phyloP scores from a whole-genome alignment of 64 coral and sea anemone genomes.

The Stichodactyla mertensii region DNA sequence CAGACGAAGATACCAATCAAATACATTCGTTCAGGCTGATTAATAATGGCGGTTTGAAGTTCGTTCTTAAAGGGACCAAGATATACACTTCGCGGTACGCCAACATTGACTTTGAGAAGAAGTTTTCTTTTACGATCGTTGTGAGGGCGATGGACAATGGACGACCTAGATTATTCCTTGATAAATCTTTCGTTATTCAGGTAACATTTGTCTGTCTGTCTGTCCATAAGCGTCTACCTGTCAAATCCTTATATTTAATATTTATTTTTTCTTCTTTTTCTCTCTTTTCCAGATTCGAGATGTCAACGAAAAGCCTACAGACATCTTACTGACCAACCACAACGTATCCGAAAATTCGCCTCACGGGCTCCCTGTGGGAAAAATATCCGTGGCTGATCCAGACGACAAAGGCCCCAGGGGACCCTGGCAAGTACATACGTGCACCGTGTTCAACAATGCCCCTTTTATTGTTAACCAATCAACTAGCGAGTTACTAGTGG shows the following conservation, averaged over 20 bases:
- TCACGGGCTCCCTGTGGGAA: conserved; percentile 27
- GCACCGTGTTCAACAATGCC: conserved; percentile 23
- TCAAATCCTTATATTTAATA: neutral
- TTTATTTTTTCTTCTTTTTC: neutral
- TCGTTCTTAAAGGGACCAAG: conserved; percentile 30
- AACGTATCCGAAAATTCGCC: conserved; percentile 52
- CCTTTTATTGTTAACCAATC: conserved; percentile 42
- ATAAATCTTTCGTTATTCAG: conserved; percentile 44
- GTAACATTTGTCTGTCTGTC: neutral
- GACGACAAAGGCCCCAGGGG: conserved; percentile 51
- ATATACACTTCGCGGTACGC: conserved; percentile 33
- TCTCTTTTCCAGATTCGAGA: conserved; percentile 4
- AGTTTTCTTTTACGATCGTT: conserved; percentile 13
- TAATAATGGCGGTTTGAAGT: conserved; percentile 41
- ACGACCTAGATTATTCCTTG: conserved; percentile 23
- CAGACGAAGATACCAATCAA: conserved; percentile 71
- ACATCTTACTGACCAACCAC: conserved; percentile 11
- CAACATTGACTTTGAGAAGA: conserved; percentile 48
- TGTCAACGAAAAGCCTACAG: conserved; percentile 56
- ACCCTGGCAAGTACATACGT: conserved; percentile 50
- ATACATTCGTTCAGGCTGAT: conserved; percentile 41
- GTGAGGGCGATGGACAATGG: conserved; percentile 28
- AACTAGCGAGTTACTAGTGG: conserved; percentile 27
- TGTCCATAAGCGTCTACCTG: neutral
- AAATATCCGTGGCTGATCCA: conserved; percentile 44